Percentiles rank a stretch among this genome's conserved stretches.
phyloP scores from a whole-genome alignment of 2,888 invertebrate species.

The Scelioninae gen. 1 region DNA sequence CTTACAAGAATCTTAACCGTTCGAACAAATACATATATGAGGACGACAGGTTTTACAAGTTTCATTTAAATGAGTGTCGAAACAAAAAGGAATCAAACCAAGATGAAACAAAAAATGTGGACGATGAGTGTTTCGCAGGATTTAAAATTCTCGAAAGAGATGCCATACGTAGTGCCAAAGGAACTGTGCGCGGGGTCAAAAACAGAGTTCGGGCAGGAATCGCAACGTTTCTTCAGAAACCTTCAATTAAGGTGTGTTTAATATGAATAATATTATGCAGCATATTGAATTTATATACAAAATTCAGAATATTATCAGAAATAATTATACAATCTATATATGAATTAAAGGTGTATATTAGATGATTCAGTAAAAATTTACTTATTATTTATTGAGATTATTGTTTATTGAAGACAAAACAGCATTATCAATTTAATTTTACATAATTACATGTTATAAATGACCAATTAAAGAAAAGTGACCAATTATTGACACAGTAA shows the following conservation, averaged over 20 bases:
- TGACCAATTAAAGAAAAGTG: too few species aligned
- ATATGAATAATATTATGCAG: background rate
- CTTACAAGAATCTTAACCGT: slow-evolving; percentile 74
- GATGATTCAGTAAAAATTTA: too few species aligned
- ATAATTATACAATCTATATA: too few species aligned
- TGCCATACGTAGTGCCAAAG: slow-evolving; percentile 95
- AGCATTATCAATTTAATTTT: too few species aligned
- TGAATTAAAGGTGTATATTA: too few species aligned
- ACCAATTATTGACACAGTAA: too few species aligned
- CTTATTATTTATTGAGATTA: too few species aligned
- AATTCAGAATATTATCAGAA: too few species aligned
- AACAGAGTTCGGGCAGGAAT: slow-evolving; percentile 97
- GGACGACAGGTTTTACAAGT: slow-evolving; percentile 92
- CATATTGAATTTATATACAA: too few species aligned
- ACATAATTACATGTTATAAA: too few species aligned
- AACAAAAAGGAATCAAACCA: slow-evolving; percentile 80
- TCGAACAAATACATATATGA: slow-evolving; percentile 87
- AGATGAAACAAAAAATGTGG: slow-evolving; percentile 84
- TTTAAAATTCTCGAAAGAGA: slow-evolving; percentile 90
- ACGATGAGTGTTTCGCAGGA: slow-evolving; percentile 90
- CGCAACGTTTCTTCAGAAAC: slow-evolving; percentile 95
- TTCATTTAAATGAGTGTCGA: slow-evolving; percentile 90
- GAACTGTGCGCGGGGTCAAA: slow-evolving; percentile 96
- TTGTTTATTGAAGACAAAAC: too few species aligned
- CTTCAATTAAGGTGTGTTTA: slow-evolving; percentile 90